Evolutionary conservation across 2,888 invertebrate species (phyloP).

Genomic region (Mechanitis messenoides): DNA sequence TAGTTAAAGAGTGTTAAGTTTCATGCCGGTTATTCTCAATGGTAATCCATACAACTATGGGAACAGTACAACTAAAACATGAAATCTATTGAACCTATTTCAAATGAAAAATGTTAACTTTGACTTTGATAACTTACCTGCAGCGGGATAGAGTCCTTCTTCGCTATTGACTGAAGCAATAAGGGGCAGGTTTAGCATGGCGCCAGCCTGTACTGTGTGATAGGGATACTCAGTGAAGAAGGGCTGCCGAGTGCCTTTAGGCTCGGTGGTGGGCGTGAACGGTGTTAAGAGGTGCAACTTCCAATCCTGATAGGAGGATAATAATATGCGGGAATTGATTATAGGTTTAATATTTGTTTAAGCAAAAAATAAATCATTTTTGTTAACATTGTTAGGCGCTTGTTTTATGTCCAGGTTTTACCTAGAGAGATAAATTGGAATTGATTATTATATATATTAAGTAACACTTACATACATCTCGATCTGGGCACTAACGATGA

Average conservation of each 20-base stretch:
- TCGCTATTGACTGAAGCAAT: constrained; percentile 81
- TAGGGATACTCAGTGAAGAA: constrained; percentile 82
- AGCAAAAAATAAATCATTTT: neutral
- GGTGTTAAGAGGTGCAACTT: constrained; percentile 81
- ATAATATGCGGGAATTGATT: constrained; percentile 1
- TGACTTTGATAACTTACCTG: constrained; percentile 49
- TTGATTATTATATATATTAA: neutral
- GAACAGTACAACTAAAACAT: too few species aligned
- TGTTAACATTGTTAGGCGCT: too few species aligned
- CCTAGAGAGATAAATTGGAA: too few species aligned
- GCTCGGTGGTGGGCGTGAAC: constrained; percentile 84
- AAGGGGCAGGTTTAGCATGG: constrained; percentile 81
- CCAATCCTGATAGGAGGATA: constrained; percentile 51
- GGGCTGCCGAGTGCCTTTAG: constrained; percentile 61
- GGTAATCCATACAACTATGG: too few species aligned
- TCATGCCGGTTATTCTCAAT: too few species aligned
- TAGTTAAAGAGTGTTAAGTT: too few species aligned
- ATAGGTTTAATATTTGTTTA: too few species aligned
- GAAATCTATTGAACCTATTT: too few species aligned
- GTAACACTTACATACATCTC: constrained; percentile 74
- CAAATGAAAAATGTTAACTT: too few species aligned
- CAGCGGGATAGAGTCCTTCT: constrained; percentile 85
- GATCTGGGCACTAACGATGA: constrained; percentile 76
- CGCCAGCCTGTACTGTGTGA: constrained; percentile 76
- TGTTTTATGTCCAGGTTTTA: neutral